Percentiles rank a stretch among this genome's conserved stretches.
Conservation (phyloP, 2,113 vertebrate genomes). For the Lipotes vexillifer region DNA sequence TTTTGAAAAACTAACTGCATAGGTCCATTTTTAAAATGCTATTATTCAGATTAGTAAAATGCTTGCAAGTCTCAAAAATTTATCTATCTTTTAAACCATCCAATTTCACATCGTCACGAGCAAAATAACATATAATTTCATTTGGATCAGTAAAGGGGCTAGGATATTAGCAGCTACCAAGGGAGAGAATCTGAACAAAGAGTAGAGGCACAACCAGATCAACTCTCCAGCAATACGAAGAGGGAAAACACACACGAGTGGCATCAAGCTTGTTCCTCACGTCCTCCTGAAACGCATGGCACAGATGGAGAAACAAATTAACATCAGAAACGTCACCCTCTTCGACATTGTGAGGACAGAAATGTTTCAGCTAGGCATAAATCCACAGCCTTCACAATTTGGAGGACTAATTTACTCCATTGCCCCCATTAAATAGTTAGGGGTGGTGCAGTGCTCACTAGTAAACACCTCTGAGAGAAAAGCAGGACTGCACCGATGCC, state of each 20-base stretch:
- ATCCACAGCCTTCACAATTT: slow-evolving; percentile 9
- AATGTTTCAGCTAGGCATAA: slow-evolving; percentile 33
- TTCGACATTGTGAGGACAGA: neutral
- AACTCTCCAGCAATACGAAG: slow-evolving; percentile 15
- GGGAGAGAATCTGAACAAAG: slow-evolving; percentile 28
- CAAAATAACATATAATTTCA: neutral
- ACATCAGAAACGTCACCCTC: slow-evolving; percentile 7
- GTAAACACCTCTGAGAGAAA: neutral
- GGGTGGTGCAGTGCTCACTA: neutral
- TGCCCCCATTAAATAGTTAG: neutral
- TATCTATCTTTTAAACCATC: slow-evolving; percentile 24
- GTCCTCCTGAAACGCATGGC: neutral
- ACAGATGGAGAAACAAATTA: slow-evolving; percentile 47
- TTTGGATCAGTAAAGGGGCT: neutral
- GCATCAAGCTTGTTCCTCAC: neutral
- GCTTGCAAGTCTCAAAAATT: neutral
- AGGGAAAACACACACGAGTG: neutral
- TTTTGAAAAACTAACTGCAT: slow-evolving; percentile 27
- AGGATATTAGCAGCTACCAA: neutral
- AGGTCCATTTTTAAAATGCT: slow-evolving; percentile 32
- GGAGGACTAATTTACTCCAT: slow-evolving; percentile 6
- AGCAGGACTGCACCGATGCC: neutral
- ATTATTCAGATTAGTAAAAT: slow-evolving; percentile 24
- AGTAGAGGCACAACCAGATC: neutral
- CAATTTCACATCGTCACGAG: neutral